Evolutionary conservation across 2,113 vertebrate genomes (phyloP), one percentile per base, ranked within the genome.

Genomic region (Peromyscus californicus): DNA sequence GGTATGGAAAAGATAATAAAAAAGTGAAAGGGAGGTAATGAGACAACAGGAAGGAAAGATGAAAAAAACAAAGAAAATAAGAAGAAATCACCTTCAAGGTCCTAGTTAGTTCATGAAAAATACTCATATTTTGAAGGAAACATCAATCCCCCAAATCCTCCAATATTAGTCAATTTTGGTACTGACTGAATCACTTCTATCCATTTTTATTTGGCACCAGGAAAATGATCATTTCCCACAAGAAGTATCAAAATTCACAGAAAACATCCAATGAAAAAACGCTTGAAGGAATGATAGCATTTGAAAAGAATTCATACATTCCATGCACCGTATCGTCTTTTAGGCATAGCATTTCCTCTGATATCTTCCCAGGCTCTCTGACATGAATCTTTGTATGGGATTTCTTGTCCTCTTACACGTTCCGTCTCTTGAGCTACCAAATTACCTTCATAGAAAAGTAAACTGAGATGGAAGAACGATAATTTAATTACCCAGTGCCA

Each of bases 391-490:
- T 61, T 83, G 24, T 29, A 87, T 13, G 42, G 5, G 6, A 22
- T 31, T 31, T 45, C 1, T 12, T 39, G 1, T 74, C 42, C 16
- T 79, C 16, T 93, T 42, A 51, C 1, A 36, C 82, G 8, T 89
- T 89, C 10, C 74, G 17, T 82, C 7, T 93, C 45, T 79, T 83
- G 61, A 31, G 59, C 26, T 24, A 63, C 0, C 72, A 74, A 95
- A 90, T 79, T 80, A 86, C 15, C 54, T 95, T 89, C 54, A 88
- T 12, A 89, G 31, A 91, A 92, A 93, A 67, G 42, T 42, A 86
- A 94, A 93, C 33, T 80, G 42, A 90, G 21, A 86, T 12, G 13
- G 7, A 3, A 54, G 57, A 79, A 10, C 5, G 3, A 51, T 29
- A 21, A 54, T 2, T 16, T 72, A 86, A 89, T 94, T 91, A 89